Conservation (phyloP, 2,797 vertebrate species). For the Trichosurus vulpecula region DNA sequence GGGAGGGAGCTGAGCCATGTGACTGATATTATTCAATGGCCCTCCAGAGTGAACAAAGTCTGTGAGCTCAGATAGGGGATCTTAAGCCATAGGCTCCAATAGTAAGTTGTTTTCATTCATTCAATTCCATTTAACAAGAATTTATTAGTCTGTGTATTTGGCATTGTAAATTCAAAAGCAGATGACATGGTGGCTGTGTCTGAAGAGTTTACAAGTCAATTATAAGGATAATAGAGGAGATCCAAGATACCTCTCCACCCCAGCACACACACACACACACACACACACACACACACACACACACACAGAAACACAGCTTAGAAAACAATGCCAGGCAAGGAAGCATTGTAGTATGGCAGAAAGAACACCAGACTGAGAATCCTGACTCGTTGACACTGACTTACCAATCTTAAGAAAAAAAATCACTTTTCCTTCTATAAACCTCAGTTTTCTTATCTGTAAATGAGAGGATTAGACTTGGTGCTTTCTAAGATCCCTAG, state of each 20-base stretch:
- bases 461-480: background rate
- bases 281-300: too few relatives aligned
- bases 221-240: background rate
- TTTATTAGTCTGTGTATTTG: background rate
- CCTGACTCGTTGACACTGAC: background rate
- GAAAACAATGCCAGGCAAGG: background rate
- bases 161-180: background rate
- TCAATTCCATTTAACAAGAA: background rate
- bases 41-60: background rate
- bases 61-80: background rate
- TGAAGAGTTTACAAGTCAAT: background rate
- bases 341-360: background rate
- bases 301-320: background rate
- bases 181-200: background rate
- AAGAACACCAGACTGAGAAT: background rate
- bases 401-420: background rate
- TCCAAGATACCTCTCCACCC: background rate
- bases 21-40: background rate
- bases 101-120: background rate
- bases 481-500: background rate
- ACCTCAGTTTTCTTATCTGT: background rate
- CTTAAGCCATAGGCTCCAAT: background rate
- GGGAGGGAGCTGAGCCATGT: background rate
- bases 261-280: background rate
- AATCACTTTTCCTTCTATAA: background rate